A percentile compares a stretch with the other conserved stretches of the same genome.
These are phyloP conservation scores for Neopelma chrysocephalum DNA, from an alignment of 2,797 vertebrate genomes.

Conservation along the genomic window DNA sequence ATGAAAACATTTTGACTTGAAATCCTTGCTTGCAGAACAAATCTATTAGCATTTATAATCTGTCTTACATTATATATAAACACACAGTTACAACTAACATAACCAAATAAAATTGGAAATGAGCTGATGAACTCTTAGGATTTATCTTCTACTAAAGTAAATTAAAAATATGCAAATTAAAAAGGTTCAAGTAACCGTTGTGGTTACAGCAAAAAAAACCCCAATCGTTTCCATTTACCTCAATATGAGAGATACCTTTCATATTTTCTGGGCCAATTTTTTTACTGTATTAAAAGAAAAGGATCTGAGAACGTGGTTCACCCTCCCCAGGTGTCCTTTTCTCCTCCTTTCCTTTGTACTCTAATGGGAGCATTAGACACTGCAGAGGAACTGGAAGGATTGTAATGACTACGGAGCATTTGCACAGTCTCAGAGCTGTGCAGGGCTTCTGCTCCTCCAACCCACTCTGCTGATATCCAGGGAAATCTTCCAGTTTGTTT, in stretches of 20 bases:
- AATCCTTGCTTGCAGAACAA: not conserved
- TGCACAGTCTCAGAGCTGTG: not conserved
- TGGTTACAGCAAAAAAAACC: not conserved
- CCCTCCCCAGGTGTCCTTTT: not conserved
- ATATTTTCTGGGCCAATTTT: not conserved
- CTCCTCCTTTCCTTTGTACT: not conserved
- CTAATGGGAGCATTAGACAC: not conserved
- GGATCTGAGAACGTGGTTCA: not conserved
- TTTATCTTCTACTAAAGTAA: conserved; percentile 22
- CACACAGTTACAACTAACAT: conserved; percentile 2
- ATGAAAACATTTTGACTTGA: not conserved
- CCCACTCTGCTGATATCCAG: not conserved
- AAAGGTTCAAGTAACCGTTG: not conserved
- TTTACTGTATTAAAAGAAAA: not conserved
- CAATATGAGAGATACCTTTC: not conserved
- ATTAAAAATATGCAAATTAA: conserved; percentile 55
- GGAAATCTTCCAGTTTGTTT: not conserved
- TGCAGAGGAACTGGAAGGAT: not conserved
- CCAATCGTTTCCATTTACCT: not conserved
- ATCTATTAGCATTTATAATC: conserved; percentile 21
- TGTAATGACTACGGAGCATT: not conserved
- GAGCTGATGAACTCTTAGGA: conserved; percentile 14
- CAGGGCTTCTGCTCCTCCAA: not conserved
- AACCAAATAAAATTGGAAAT: conserved; percentile 32
- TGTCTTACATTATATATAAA: conserved; percentile 2